Base-by-base conservation (phyloP, 2,888 invertebrate species). In the Neoitamus cyanurus region DNA sequence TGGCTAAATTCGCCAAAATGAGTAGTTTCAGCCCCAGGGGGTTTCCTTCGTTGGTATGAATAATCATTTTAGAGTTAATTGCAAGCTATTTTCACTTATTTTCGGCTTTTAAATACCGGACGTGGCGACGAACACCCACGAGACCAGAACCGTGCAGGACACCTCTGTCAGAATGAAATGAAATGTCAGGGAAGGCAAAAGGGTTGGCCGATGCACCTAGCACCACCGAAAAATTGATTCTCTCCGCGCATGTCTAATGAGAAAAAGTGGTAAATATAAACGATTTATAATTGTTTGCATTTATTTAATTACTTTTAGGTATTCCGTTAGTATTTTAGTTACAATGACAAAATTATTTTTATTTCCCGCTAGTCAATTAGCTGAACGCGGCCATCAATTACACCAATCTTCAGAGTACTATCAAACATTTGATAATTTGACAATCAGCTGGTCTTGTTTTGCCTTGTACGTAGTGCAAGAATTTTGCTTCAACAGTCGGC, bases 41-140 rank as follows among this genome's bases (percentile, higher is more conserved):
- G 91, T 96, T 97, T 88, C 94, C 95, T 88, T 94, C 93, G 89
- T 96, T 96, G 9, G 95, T 94, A 87, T 93, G 93, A 87, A 96
- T 93, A 89, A 94, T 94, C 94, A 95, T 95, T 13, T 30, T 82
- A 11, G 7, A n/a, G 25, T 31, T 78, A 48, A 78, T 28, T 28
- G 20, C n/a, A 25, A 58, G 1, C 72, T 25, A 15, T 69, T 69
- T n/a, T 84, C 30, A 25, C 36, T 75, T 20, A 25, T 25, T 58
- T 58, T 58, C 9, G n/a, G 36, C 78, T 75, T 15, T 30, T 69
- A 25, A 75, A 68, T 36, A 15, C 69, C 28, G 11, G 83, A 86
- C 86, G 86, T 86, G 85, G 86, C 86, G 80, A 31, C 6, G 58
- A 68, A 28, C 31, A 20, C 48, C 82, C 28, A 37, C 58, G 31